Evolutionary conservation across 2,113 vertebrate species (phyloP), one percentile per base, ranked within the genome.

Genomic region (Tetrao urogallus): DNA sequence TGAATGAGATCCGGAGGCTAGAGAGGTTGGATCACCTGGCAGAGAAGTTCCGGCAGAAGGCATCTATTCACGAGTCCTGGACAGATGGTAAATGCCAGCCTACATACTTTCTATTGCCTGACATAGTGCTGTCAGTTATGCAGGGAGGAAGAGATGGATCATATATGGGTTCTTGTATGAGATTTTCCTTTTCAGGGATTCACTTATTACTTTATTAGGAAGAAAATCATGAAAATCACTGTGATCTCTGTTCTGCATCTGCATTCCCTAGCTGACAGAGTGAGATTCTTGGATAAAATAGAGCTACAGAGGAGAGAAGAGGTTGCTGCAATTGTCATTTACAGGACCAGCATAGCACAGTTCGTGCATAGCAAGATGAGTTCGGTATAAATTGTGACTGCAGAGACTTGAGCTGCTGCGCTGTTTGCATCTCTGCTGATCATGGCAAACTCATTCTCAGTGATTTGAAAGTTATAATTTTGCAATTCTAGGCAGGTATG

Each of bases 11-110:
- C 67, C 98, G 99, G 87, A 97, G 99, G 96, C 98, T 99, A 95
- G 99, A 99, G 93, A 98, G 99, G 90, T 98, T 99, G 15, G 99
- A 99, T 96, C 99, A 99, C 97, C 97, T 99, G 96, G 99, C 99
- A 2, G 98, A 99, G 98, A 99, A 99, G 86, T 99, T 99, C 93
- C 98, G 99, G 32, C 99, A 99, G 97, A 99, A 99, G 97, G 99
- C 99, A 16, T 98, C 98, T 43, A 99, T 99, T 97, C 99, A 99
- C 3, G 99, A 99, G 97, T 98, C 98, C 82, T 99, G 99, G 99
- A 99, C 99, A 21, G 98, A 99, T n/a, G 99, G 99, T 99, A 97
- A 71, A 97, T 91, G 57, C 70, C 66, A n/a, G 8, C 75, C 28
- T 61, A 4, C 28, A 0, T 61, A 24, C 56, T 87, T 91, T 40